Evolutionary conservation across 2,888 invertebrate genomes (phyloP).

Genomic region (Strigamia transsilvanica): DNA sequence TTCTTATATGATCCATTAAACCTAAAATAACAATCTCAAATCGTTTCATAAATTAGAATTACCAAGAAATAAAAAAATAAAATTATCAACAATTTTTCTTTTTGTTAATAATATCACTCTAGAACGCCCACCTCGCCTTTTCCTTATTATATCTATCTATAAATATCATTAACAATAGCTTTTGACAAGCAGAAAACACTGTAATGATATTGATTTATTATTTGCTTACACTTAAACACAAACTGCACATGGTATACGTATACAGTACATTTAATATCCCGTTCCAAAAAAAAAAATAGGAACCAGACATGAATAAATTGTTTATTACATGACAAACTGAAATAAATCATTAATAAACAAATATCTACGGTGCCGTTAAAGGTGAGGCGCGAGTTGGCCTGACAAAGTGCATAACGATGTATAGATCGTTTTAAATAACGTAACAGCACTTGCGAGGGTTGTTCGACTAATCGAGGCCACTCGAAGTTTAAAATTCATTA

Average conservation of each 20-base stretch:
- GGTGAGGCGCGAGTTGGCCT: too few species aligned
- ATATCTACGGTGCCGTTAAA: too few species aligned
- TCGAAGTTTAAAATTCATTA: constrained; percentile 21
- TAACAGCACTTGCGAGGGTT: neutral
- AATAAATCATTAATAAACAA: too few species aligned
- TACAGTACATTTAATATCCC: neutral
- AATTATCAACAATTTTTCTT: too few species aligned
- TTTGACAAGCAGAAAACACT: neutral
- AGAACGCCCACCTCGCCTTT: neutral
- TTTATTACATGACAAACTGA: too few species aligned
- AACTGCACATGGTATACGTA: neutral
- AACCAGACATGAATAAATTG: too few species aligned
- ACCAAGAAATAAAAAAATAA: neutral
- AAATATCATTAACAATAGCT: neutral
- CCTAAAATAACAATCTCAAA: neutral
- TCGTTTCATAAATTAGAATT: neutral
- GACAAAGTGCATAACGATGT: too few species aligned
- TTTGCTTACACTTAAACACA: neutral
- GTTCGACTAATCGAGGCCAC: neutral
- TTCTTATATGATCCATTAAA: neutral
- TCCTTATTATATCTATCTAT: neutral
- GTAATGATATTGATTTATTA: neutral
- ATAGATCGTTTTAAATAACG: too few species aligned
- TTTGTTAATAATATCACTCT: neutral
- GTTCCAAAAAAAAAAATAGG: neutral